These are phyloP conservation scores for Myodes glareolus DNA, from an alignment of 2,113 vertebrate genomes.

Conservation along the genomic window DNA sequence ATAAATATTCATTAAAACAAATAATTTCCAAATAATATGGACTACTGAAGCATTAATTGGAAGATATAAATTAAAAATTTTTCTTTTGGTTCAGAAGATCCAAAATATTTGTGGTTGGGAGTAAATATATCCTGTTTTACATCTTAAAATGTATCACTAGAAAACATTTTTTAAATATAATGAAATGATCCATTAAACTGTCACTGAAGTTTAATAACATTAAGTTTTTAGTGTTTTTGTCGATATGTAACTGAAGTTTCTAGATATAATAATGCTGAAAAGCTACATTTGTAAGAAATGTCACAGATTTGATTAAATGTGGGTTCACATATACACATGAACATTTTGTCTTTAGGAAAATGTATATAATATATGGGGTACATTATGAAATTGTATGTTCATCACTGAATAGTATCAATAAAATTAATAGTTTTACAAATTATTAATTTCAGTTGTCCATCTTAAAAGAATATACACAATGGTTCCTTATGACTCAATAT, in stretches of 20 bases:
- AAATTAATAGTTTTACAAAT: neutral
- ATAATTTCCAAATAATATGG: neutral
- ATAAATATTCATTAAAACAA: slow-evolving; percentile 43
- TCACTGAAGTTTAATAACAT: neutral
- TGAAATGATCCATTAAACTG: neutral
- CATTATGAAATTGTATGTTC: neutral
- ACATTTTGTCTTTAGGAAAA: neutral
- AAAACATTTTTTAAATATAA: neutral
- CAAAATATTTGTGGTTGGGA: neutral
- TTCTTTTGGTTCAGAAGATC: neutral
- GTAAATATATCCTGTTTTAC: neutral
- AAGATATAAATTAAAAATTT: neutral
- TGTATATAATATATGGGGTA: neutral
- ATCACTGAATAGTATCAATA: neutral
- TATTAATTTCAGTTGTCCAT: neutral
- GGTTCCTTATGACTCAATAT: no score
- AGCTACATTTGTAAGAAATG: neutral
- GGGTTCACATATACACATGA: no score
- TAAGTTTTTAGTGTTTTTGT: neutral
- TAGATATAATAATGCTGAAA: neutral
- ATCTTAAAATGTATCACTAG: neutral
- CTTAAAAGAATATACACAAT: no score
- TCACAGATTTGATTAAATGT: neutral
- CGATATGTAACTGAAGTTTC: neutral
- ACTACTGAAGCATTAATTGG: slow-evolving; percentile 12